A percentile compares a stretch with the other conserved stretches of the same genome.
Evolutionary conservation across 2,888 invertebrate species (phyloP).

Genomic region (Autographa gamma): DNA sequence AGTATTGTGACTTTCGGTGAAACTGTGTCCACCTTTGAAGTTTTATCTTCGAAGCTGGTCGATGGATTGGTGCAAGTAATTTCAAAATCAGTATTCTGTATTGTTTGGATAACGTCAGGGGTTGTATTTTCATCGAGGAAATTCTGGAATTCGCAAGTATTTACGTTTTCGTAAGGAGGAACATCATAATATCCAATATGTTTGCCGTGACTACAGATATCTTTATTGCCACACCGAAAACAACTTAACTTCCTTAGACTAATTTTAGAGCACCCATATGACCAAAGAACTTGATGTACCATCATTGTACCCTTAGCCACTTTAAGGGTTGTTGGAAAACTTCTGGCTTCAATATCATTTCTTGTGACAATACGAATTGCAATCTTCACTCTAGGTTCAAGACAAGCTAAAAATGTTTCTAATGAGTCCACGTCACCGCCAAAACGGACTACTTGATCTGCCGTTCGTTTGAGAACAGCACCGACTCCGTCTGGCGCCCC

Average conservation of each 20-base stretch:
- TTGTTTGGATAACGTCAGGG: slow-evolving; percentile 5
- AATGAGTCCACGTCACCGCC: slow-evolving; percentile 31
- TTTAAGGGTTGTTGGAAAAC: slow-evolving; percentile 12
- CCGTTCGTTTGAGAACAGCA: slow-evolving; percentile 48
- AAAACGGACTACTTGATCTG: slow-evolving; percentile 42
- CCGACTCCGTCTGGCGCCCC: slow-evolving; percentile 25
- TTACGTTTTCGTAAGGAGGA: slow-evolving; percentile 5
- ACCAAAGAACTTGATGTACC: slow-evolving; percentile 14
- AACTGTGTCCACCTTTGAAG: slow-evolving; percentile 3
- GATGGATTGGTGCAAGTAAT: slow-evolving; percentile 6
- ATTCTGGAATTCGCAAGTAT: slow-evolving; percentile 9
- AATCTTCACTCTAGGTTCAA: slow-evolving; percentile 9
- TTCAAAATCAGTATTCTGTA: slow-evolving; percentile 6
- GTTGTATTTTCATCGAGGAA: slow-evolving; percentile 10
- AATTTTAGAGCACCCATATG: slow-evolving; percentile 7
- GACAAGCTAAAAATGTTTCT: slow-evolving; percentile 17
- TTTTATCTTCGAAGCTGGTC: slow-evolving; percentile 6
- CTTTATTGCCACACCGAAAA: slow-evolving; percentile 9
- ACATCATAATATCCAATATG: slow-evolving; percentile 11
- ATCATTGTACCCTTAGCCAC: slow-evolving; percentile 12
- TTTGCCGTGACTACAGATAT: slow-evolving; percentile 12
- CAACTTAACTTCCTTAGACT: slow-evolving; percentile 9
- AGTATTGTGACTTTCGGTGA: slow-evolving; percentile 7
- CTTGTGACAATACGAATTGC: slow-evolving; percentile 10
- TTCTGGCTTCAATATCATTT: slow-evolving; percentile 10